Percentiles rank a stretch among this genome's conserved stretches.
Conservation (phyloP, 2,113 vertebrate genomes). For the Microcebus jonahi region DNA sequence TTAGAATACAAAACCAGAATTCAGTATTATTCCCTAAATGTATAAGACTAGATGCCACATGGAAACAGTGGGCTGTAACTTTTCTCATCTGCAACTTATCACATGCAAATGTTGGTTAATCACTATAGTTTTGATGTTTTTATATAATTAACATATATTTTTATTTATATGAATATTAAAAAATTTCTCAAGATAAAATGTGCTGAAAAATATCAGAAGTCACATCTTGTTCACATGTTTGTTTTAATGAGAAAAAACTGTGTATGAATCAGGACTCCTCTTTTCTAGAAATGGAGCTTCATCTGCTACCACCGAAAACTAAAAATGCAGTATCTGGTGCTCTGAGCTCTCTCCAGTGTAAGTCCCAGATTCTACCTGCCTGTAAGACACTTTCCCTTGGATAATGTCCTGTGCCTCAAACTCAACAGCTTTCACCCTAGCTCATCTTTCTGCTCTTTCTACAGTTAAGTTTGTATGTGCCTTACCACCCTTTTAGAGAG, state of each 20-base stretch:
- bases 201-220: not conserved
- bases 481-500: not conserved
- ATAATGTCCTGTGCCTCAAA: not conserved
- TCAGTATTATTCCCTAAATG: not conserved
- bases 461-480: too few species aligned
- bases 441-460: not conserved
- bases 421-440: not conserved
- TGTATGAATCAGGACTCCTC: not conserved
- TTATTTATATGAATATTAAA: conserved; percentile 11
- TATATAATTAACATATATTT: not conserved
- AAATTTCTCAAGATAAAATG: not conserved
- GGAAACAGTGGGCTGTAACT: not conserved
- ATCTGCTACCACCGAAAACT: not conserved
- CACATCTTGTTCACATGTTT: not conserved
- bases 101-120: not conserved
- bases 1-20: conserved; percentile 20
- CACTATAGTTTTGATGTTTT: not conserved
- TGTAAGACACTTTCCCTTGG: not conserved
- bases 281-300: not conserved
- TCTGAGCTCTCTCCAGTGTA: not conserved
- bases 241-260: not conserved
- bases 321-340: not conserved
- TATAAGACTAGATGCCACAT: not conserved
- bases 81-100: not conserved
- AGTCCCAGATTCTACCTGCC: not conserved